phyloP scores from a whole-genome alignment of 2,113 vertebrate species.

The Hippoglossus stenolepis region DNA sequence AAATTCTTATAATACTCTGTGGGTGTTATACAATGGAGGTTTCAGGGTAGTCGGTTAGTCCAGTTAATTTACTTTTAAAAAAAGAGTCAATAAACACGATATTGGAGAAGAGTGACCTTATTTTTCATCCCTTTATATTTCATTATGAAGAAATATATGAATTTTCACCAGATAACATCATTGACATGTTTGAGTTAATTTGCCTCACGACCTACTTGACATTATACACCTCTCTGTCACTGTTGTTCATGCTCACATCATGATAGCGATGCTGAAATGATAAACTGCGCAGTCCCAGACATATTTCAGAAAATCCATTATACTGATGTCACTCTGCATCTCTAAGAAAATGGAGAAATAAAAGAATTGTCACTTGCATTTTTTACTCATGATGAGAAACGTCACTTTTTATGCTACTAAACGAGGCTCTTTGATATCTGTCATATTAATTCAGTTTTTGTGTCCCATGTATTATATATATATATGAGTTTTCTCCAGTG shows the following conservation, averaged over 20 bases:
- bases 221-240: too few relatives aligned
- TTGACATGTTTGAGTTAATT: too few relatives aligned
- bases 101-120: too few relatives aligned
- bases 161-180: too few relatives aligned
- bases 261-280: not conserved
- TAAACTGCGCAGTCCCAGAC: too few relatives aligned
- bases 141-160: too few relatives aligned
- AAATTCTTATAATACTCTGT: not conserved
- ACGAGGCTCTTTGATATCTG: not conserved
- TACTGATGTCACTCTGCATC: not conserved
- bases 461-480: not conserved
- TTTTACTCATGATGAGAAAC: not conserved
- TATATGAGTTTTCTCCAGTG: not conserved
- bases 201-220: too few relatives aligned
- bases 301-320: not conserved
- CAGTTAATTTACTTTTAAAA: not conserved
- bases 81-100: too few relatives aligned
- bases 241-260: not conserved
- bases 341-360: not conserved
- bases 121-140: too few relatives aligned
- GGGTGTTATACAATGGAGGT: not conserved
- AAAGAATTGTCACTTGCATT: not conserved
- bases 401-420: not conserved
- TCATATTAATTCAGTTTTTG: not conserved
- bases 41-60: not conserved